A percentile compares a stretch with the other conserved stretches of the same genome.
phyloP scores from a whole-genome alignment of 1,140 invertebrate genomes.

The Homarus americanus region DNA sequence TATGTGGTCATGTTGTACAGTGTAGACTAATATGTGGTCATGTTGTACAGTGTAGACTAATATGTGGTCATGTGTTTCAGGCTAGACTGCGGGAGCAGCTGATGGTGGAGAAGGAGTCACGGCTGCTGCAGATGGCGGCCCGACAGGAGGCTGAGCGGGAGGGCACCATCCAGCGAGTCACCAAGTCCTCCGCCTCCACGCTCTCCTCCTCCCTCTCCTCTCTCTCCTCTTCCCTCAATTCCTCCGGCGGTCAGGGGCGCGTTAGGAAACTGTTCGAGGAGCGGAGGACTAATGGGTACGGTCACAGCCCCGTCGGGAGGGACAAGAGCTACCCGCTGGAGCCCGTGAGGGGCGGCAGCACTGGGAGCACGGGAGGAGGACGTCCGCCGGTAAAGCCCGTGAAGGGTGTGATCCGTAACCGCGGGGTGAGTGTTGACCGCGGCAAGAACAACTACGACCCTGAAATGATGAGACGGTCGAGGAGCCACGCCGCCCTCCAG shows the following conservation, averaged over 20 bases:
- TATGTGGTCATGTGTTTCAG: slow-evolving; percentile 67
- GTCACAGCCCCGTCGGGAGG: slow-evolving; percentile 75
- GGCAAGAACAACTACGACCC: slow-evolving; percentile 46
- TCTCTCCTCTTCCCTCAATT: slow-evolving; percentile 72
- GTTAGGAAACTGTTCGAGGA: slow-evolving; percentile 76
- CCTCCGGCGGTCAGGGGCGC: slow-evolving; percentile 72
- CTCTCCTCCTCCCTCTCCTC: slow-evolving; percentile 66
- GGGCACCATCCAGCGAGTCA: slow-evolving; percentile 73
- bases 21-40: not conserved
- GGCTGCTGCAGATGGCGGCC: slow-evolving; percentile 77
- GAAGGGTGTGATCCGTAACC: slow-evolving; percentile 11
- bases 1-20: not conserved
- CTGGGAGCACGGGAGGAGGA: slow-evolving; percentile 60
- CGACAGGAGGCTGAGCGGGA: slow-evolving; percentile 76
- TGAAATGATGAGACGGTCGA: slow-evolving; percentile 29
- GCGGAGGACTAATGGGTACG: slow-evolving; percentile 56
- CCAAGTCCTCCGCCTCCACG: slow-evolving; percentile 58
- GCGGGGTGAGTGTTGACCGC: slow-evolving; percentile 58
- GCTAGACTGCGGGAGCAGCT: slow-evolving; percentile 77
- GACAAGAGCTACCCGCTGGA: slow-evolving; percentile 76
- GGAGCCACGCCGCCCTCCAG: slow-evolving; percentile 66
- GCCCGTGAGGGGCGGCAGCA: slow-evolving; percentile 71
- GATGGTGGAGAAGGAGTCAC: slow-evolving; percentile 78
- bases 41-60: not conserved
- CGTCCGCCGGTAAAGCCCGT: slow-evolving; percentile 42